phyloP scores from a whole-genome alignment of 1,140 invertebrate genomes.

The Zaprionus africanus region DNA sequence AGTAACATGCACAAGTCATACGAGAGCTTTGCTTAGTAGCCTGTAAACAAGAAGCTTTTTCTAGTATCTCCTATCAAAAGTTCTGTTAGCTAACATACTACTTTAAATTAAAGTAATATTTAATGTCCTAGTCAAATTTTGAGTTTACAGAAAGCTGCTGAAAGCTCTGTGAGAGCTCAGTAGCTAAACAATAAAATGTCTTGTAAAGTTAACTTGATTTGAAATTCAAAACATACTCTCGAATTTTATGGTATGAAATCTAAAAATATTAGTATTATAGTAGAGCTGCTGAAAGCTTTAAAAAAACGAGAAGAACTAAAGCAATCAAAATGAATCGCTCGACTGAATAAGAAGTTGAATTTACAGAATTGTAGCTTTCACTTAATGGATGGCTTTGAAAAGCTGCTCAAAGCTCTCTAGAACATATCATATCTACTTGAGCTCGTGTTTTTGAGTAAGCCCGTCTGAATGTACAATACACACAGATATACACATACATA shows the following conservation, averaged over 20 bases:
- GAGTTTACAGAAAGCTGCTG: background rate
- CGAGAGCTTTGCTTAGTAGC: too few relatives aligned
- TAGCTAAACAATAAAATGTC: background rate
- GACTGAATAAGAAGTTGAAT: too few relatives aligned
- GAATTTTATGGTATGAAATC: background rate
- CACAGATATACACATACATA: background rate
- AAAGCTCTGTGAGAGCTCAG: background rate
- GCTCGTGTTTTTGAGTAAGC: constrained; percentile 2
- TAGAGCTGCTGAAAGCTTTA: too few relatives aligned
- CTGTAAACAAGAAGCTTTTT: too few relatives aligned
- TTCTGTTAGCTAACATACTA: too few relatives aligned
- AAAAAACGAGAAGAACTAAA: too few relatives aligned
- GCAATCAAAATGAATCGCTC: too few relatives aligned
- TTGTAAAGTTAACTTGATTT: background rate
- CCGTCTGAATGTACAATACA: background rate
- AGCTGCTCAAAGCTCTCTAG: background rate
- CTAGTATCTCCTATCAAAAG: too few relatives aligned
- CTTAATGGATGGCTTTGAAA: background rate
- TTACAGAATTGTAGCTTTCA: background rate
- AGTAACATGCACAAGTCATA: too few relatives aligned
- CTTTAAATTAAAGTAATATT: too few relatives aligned
- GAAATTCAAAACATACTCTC: background rate
- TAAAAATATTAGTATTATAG: too few relatives aligned
- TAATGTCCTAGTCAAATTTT: background rate
- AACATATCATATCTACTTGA: background rate